These are phyloP conservation scores for Luperina nickerlii DNA, from an alignment of 2,888 invertebrate genomes.

Conservation along the genomic window DNA sequence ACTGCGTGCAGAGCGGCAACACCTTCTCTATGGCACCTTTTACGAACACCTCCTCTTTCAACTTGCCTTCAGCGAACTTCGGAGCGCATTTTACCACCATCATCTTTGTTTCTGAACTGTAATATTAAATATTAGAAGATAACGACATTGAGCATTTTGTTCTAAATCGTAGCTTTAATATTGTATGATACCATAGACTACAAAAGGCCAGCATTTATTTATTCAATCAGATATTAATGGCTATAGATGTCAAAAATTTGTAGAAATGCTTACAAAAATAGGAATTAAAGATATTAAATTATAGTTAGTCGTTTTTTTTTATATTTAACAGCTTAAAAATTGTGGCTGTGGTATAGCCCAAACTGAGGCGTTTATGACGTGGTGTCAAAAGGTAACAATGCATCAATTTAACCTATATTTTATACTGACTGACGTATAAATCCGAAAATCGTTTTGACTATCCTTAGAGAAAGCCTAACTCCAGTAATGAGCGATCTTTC, in stretches of 20 bases:
- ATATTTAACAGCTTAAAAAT: background rate
- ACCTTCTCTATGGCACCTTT: slow-evolving; percentile 99
- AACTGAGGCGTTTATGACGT: background rate
- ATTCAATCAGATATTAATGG: background rate
- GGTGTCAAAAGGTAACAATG: background rate
- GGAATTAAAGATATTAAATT: background rate
- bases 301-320: background rate
- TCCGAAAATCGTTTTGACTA: too few species aligned
- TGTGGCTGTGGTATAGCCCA: background rate
- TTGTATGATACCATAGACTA: background rate
- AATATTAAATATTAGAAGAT: background rate
- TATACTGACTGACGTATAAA: background rate
- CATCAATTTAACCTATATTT: background rate
- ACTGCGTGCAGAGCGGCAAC: slow-evolving; percentile 95
- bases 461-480: background rate
- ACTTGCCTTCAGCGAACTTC: slow-evolving; percentile 93
- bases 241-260: background rate
- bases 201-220: background rate
- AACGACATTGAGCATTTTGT: background rate
- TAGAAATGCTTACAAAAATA: background rate
- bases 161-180: background rate
- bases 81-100: slow-evolving; percentile 98
- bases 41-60: slow-evolving; percentile 95
- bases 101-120: slow-evolving; percentile 98
- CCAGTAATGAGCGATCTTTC: background rate